phyloP scores from a whole-genome alignment of 1,140 invertebrate genomes.

The Rhyzopertha dominica region DNA sequence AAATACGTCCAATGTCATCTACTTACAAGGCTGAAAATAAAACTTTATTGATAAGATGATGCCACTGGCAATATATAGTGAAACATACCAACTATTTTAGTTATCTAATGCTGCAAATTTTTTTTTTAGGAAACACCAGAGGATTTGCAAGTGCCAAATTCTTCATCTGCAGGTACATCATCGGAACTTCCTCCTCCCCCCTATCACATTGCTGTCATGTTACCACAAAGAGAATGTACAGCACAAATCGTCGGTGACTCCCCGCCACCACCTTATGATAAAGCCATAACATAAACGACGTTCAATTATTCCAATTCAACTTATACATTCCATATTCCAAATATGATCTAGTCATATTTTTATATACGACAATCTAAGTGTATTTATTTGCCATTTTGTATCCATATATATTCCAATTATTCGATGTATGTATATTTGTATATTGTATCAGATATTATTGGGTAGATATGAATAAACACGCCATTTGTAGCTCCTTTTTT shows the following conservation, averaged over 20 bases:
- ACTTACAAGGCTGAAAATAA: background rate
- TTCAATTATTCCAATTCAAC: too few relatives aligned
- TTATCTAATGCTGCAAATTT: background rate
- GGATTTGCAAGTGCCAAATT: constrained; percentile 16
- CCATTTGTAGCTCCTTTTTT: too few relatives aligned
- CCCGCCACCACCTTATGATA: constrained; percentile 62
- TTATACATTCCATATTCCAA: too few relatives aligned
- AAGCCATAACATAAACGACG: constrained; percentile 58
- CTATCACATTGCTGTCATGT: constrained; percentile 62
- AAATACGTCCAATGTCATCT: background rate
- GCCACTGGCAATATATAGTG: background rate
- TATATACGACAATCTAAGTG: too few relatives aligned
- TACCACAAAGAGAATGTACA: constrained; percentile 48
- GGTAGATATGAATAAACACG: too few relatives aligned
- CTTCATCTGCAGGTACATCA: constrained; percentile 14
- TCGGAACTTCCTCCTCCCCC: constrained; percentile 51
- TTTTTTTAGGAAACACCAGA: constrained; percentile 9
- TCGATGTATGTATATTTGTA: too few relatives aligned
- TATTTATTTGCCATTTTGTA: too few relatives aligned
- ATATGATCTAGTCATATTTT: too few relatives aligned
- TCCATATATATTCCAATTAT: too few relatives aligned
- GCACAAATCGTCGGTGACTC: constrained; percentile 46
- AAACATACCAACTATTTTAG: background rate
- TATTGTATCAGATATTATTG: too few relatives aligned
- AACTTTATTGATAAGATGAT: too few relatives aligned